These are phyloP conservation scores for Petrolisthes manimaculis DNA, from an alignment of 2,888 invertebrate genomes.

Conservation along the genomic window DNA sequence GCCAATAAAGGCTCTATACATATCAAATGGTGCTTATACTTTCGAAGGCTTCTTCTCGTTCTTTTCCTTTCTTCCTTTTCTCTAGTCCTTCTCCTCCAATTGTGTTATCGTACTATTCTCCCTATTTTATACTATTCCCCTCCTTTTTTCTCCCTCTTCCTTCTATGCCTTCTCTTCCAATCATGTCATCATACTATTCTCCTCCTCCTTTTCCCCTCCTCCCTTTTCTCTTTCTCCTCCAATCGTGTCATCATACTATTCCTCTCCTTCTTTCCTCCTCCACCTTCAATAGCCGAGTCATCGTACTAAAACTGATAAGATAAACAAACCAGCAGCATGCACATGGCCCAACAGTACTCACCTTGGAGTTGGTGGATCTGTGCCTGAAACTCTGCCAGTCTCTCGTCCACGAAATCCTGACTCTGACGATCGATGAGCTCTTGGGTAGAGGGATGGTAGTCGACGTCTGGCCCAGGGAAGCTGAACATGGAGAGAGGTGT, in stretches of 20 bases:
- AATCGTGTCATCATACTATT: not conserved
- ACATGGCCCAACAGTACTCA: slow-evolving; percentile 71
- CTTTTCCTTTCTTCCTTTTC: not conserved
- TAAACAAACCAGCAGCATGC: too few species aligned
- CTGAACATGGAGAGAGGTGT: slow-evolving; percentile 56
- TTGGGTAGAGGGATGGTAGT: slow-evolving; percentile 80
- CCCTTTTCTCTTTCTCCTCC: not conserved
- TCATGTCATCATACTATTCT: not conserved
- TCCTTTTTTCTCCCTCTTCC: not conserved
- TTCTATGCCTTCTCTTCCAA: not conserved
- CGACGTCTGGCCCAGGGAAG: slow-evolving; percentile 48
- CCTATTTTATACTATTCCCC: not conserved
- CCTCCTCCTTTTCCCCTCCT: not conserved
- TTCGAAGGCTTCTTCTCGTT: not conserved
- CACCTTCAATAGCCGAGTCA: not conserved
- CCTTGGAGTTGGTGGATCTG: slow-evolving; percentile 92
- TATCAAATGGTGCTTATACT: not conserved
- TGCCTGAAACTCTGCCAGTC: slow-evolving; percentile 91
- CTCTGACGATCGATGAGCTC: slow-evolving; percentile 94
- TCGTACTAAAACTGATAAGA: not conserved
- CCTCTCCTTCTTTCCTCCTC: not conserved
- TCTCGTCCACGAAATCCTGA: slow-evolving; percentile 94
- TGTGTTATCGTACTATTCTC: too few species aligned
- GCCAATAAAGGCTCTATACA: not conserved
- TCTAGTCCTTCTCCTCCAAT: not conserved